A percentile compares a stretch with the other conserved stretches of the same genome.
Conservation (phyloP, 2,113 vertebrate genomes). For the Amblyornis subalaris region DNA sequence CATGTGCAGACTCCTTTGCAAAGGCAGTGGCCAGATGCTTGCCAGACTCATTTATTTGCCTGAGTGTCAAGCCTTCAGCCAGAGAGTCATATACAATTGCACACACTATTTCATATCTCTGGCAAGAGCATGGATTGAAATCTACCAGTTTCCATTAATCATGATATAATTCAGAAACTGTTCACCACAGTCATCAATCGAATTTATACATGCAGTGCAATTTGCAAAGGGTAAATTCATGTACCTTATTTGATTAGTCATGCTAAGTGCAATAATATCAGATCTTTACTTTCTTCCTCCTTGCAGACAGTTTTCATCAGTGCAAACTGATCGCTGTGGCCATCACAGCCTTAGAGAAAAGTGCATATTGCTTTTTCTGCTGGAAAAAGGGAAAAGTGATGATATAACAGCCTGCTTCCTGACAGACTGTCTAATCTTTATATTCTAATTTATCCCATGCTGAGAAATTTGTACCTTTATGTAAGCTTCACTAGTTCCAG, state of each 20-base stretch:
- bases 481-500: not conserved
- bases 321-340: not conserved
- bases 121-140: conserved; percentile 24
- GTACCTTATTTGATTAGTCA: not conserved
- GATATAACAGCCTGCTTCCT: rapidly evolving
- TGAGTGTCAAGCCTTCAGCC: not conserved
- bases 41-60: conserved; percentile 4
- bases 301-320: not conserved
- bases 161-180: not conserved
- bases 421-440: not conserved
- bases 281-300: not conserved
- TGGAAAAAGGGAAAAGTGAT: not conserved
- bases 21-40: not conserved
- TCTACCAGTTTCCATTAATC: conserved; percentile 36
- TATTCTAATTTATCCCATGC: not conserved
- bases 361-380: rapidly evolving
- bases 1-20: not conserved
- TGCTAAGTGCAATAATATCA: not conserved
- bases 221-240: not conserved
- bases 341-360: not conserved
- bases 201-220: not conserved
- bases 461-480: not conserved
- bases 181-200: not conserved
- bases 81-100: not conserved
- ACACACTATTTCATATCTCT: not conserved